Evolutionary conservation across 2,797 vertebrate genomes (phyloP).

Genomic region (Microhierax caerulescens): DNA sequence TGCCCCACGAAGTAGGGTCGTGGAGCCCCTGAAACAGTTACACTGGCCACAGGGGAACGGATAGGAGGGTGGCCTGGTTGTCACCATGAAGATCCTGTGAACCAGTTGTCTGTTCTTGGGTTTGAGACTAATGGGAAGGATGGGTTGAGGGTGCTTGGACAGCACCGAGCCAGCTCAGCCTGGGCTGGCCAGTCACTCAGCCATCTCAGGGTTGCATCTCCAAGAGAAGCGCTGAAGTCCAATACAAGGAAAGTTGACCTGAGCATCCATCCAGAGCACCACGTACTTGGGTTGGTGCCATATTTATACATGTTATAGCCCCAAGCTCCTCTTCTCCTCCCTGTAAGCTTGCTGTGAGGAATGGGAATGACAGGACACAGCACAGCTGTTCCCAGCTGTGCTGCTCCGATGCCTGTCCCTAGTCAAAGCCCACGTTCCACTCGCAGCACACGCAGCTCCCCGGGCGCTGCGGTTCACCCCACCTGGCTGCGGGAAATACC

Average conservation of each 20-base stretch:
- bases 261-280: not conserved
- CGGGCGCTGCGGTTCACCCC: not conserved
- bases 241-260: not conserved
- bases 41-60: not conserved
- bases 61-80: not conserved
- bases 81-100: not conserved
- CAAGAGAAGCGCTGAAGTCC: not conserved
- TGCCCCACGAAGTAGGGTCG: not conserved
- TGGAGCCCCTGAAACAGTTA: not conserved
- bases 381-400: not conserved
- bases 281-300: not conserved
- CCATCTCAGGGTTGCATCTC: not conserved
- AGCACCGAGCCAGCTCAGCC: not conserved
- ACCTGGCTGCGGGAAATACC: not conserved
- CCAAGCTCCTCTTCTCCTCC: not conserved
- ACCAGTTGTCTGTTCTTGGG: not conserved
- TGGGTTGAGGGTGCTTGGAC: not conserved
- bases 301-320: not conserved
- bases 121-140: not conserved
- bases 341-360: not conserved
- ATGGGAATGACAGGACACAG: fast-evolving
- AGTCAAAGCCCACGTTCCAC: not conserved
- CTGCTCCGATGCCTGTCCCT: not conserved
- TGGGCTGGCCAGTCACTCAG: not conserved
- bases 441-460: not conserved